Evolutionary conservation across 2,888 invertebrate species (phyloP), one percentile per base, ranked within the genome.

Genomic region (Subacronicta megacephala): DNA sequence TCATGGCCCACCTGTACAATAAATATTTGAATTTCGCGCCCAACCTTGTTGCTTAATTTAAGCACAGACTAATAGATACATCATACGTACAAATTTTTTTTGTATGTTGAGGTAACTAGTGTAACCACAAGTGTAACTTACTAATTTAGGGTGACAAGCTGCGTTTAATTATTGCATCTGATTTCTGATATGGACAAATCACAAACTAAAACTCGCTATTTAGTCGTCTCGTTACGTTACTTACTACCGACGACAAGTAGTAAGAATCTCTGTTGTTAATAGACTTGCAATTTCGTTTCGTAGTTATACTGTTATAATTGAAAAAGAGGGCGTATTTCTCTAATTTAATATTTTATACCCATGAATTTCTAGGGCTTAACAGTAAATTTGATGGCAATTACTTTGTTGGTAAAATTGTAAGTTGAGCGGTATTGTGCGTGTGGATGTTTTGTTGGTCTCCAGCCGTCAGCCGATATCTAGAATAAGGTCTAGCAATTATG

Each of bases 281-380:
- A 57, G 9, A n/a, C n/a, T n/a, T n/a, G n/a, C 29, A 62, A 55
- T 68, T 60, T 74, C 53, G 64, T 76, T 73, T 73, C 73, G 73
- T 62, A 73, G 61, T 76, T 73, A 68, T 63, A 54, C 46, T 61
- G 68, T 65, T 60, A 31, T 70, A 63, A 63, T 71, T 66, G 49
- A 59, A 68, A 75, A 69, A 77, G 61, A 66, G 72, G 77, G 72
- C 71, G 75, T 74, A 77, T 62, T 62, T 56, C 44, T 60, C 9
- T 56, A 50, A 54, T 51, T 71, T 57, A 38, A 41, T 59, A 20
- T 9, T 26, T 44, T 10, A 37, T 42, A 47, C 33, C 17, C 23
- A 9, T 13, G n/a, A 35, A 23, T 12, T 57, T 44, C 16, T 41
- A 31, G 36, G 33, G 26, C 20, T 16, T 42, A 38, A 38, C 44